Conservation (phyloP, 2,797 vertebrate species). For the Jordanella pulchra region DNA sequence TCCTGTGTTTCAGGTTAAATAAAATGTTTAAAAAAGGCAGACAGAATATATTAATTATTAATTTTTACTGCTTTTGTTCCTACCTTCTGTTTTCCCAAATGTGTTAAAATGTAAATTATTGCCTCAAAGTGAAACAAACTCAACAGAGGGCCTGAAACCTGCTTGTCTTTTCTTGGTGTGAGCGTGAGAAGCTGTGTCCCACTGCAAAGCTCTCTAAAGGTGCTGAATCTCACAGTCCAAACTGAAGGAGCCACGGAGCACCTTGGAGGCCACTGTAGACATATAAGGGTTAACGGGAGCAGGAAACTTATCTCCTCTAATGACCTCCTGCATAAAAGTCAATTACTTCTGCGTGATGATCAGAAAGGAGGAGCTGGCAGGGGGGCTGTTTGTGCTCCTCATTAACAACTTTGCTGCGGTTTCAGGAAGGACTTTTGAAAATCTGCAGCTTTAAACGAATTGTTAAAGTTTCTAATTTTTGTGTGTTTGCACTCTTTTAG, state of each 20-base stretch:
- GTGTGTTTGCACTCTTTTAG: not conserved
- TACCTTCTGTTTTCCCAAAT: not conserved
- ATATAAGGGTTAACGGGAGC: constrained; percentile 73
- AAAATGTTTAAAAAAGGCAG: not conserved
- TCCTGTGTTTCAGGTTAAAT: not conserved
- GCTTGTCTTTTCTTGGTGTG: not conserved
- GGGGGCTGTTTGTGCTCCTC: constrained; percentile 69
- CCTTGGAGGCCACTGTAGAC: constrained; percentile 55
- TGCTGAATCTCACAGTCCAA: constrained; percentile 29
- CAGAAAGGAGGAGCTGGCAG: constrained; percentile 72
- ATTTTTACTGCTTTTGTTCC: not conserved
- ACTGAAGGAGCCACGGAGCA: constrained; percentile 16
- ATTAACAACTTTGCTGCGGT: constrained; percentile 66
- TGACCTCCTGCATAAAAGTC: constrained; percentile 79
- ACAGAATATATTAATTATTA: not conserved
- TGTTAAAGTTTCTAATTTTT: not conserved
- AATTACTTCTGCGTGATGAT: constrained; percentile 83
- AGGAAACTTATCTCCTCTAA: constrained; percentile 69
- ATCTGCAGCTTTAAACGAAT: not conserved
- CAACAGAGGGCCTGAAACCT: not conserved
- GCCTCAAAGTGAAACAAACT: not conserved
- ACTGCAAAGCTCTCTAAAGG: constrained; percentile 21
- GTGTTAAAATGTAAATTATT: constrained; percentile 6
- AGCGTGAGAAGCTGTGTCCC: constrained; percentile 1
- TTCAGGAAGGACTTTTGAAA: constrained; percentile 26